A percentile compares a stretch with the other conserved stretches of the same genome.
Evolutionary conservation across 2,797 vertebrate genomes (phyloP).

Genomic region (Chelonia mydas): DNA sequence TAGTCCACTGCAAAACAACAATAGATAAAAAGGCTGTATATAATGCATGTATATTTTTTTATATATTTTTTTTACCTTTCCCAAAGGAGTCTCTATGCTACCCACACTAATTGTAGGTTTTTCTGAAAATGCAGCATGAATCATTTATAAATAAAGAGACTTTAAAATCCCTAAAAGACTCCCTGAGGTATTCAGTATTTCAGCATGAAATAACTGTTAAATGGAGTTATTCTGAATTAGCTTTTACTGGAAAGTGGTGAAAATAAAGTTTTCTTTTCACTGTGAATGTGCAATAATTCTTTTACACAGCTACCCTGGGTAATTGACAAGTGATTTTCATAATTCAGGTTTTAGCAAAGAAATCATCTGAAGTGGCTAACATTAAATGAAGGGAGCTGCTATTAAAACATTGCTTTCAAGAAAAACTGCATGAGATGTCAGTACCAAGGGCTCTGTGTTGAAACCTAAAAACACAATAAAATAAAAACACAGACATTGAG

Average conservation of each 20-base stretch:
- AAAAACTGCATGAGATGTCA: conserved; percentile 49
- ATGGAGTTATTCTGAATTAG: conserved; percentile 89
- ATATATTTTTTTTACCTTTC: conserved; percentile 79
- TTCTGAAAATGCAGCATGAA: conserved; percentile 90
- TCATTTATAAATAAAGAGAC: conserved; percentile 91
- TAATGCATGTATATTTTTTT: conserved; percentile 78
- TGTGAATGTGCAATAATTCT: conserved; percentile 83
- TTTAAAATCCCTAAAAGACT: conserved; percentile 90
- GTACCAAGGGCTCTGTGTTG: conserved; percentile 56
- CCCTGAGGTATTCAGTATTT: conserved; percentile 86
- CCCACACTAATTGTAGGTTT: conserved; percentile 92
- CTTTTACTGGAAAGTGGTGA: conserved; percentile 88
- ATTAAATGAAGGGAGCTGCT: conserved; percentile 60
- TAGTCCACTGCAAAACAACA: conserved; percentile 78
- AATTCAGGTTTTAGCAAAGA: conserved; percentile 83
- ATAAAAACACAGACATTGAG: conserved; percentile 54
- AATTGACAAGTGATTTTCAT: conserved; percentile 84
- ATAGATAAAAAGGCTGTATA: conserved; percentile 72
- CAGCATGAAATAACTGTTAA: conserved; percentile 90
- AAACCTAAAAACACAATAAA: conserved; percentile 71
- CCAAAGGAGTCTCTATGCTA: conserved; percentile 85
- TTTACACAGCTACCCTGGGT: conserved; percentile 83
- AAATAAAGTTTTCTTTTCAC: conserved; percentile 87
- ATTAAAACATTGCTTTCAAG: conserved; percentile 69
- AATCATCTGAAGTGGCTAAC: conserved; percentile 75